These are phyloP conservation scores for Acipenser ruthenus DNA, from an alignment of 2,797 vertebrate species.

Conservation along the genomic window DNA sequence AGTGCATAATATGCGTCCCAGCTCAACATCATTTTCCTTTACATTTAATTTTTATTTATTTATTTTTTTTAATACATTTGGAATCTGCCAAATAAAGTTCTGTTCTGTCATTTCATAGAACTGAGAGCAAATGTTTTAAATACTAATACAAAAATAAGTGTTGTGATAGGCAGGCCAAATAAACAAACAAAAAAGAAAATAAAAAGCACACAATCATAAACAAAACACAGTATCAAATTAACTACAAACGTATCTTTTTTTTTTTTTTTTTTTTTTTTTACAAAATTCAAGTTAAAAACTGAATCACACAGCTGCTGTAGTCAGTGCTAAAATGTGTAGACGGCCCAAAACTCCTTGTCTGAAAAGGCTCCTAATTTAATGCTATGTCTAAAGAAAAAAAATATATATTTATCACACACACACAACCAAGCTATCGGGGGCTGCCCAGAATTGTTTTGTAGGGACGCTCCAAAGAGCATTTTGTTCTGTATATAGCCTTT, in stretches of 20 bases:
- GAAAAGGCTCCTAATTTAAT: constrained; percentile 32
- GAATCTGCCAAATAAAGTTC: too few species aligned
- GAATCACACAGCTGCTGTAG: constrained; percentile 52
- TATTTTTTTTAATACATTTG: too few species aligned
- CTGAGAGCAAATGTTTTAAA: constrained; percentile 33
- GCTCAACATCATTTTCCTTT: constrained; percentile 33
- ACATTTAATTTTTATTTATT: too few species aligned
- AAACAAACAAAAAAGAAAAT: constrained; percentile 47
- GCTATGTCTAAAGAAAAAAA: constrained; percentile 38
- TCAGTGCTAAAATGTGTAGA: constrained; percentile 62
- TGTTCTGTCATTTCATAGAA: constrained; percentile 21
- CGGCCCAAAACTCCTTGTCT: constrained; percentile 40
- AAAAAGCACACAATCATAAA: constrained; percentile 68
- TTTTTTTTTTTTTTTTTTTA: constrained; percentile 52
- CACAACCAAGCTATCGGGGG: constrained; percentile 55
- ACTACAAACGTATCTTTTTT: constrained; percentile 61
- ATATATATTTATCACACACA: constrained; percentile 37
- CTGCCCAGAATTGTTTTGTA: constrained; percentile 51
- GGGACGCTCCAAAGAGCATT: constrained; percentile 74
- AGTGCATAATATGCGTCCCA: constrained; percentile 59
- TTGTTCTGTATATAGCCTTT: constrained; percentile 90
- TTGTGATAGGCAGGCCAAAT: constrained; percentile 55
- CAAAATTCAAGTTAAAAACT: constrained; percentile 67
- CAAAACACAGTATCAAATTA: constrained; percentile 69
- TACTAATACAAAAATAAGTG: constrained; percentile 25